Conservation (phyloP, 2,797 vertebrate species). For the Peromyscus aztecus region DNA sequence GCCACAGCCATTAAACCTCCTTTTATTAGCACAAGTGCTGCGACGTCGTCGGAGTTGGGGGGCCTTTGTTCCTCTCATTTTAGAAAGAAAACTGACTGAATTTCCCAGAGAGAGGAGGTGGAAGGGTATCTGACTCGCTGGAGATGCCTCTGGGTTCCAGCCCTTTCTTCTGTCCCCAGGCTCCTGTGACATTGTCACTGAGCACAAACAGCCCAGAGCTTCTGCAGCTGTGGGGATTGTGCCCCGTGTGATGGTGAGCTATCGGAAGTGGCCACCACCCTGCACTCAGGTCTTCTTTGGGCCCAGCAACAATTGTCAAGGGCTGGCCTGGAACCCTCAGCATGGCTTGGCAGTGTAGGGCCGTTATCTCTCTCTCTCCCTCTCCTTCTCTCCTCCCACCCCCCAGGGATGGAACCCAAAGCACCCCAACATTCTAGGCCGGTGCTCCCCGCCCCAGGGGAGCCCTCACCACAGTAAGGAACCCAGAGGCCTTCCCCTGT, state of each 20-base stretch:
- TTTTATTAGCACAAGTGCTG: conserved; percentile 51
- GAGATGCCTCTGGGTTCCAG: not conserved
- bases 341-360: not conserved
- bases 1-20: conserved; percentile 28
- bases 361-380: not conserved
- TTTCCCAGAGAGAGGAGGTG: conserved; percentile 21
- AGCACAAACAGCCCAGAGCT: not conserved
- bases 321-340: not conserved
- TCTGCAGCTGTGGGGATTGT: too few relatives aligned
- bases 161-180: not conserved
- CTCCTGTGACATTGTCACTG: not conserved
- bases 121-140: not conserved
- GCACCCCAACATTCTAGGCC: not conserved
- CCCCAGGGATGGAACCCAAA: not conserved
- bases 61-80: conserved; percentile 71
- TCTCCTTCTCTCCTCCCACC: too few relatives aligned
- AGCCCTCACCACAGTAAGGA: not conserved
- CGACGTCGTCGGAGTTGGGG: not conserved
- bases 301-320: accelerated
- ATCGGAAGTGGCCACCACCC: accelerated
- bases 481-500: too few relatives aligned
- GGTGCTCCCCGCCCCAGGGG: not conserved
- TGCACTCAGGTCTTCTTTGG: accelerated
- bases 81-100: conserved; percentile 53
- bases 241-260: not conserved